Conservation (phyloP, 1,140 invertebrate species). For the Temnothorax curvispinosus region DNA sequence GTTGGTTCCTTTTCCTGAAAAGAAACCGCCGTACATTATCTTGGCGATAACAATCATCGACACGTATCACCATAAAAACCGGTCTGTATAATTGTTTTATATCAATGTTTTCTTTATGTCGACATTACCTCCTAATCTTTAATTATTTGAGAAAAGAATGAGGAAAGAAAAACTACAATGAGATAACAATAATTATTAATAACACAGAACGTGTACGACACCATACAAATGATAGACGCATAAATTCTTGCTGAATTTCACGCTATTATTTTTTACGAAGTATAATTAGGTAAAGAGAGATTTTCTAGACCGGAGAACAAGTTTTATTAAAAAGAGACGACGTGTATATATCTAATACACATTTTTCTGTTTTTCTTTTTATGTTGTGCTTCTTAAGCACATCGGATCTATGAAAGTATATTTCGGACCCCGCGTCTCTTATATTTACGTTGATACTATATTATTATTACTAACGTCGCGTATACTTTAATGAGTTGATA, state of each 20-base stretch:
- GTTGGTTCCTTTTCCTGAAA: constrained; percentile 13
- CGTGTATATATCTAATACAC: not conserved
- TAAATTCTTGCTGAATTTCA: not conserved
- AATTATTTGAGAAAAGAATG: not conserved
- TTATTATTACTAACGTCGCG: not conserved
- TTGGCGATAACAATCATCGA: constrained; percentile 7
- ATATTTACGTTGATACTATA: constrained; percentile 7
- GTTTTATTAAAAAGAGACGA: not conserved
- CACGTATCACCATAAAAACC: not conserved
- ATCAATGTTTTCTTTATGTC: not conserved
- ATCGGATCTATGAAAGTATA: not conserved
- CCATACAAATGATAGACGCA: not conserved
- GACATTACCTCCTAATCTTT: not conserved
- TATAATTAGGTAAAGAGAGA: not conserved
- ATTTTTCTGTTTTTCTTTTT: not conserved
- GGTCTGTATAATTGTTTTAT: not conserved
- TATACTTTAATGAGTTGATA: constrained; percentile 29
- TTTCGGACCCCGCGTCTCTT: not conserved
- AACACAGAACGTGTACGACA: not conserved
- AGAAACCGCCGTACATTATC: constrained; percentile 2
- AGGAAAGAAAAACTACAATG: too few species aligned
- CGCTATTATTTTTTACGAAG: not conserved
- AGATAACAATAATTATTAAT: not conserved
- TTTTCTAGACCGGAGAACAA: not conserved
- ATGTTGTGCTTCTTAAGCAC: not conserved